A percentile compares a stretch with the other conserved stretches of the same genome.
Evolutionary conservation across 2,113 vertebrate species (phyloP).

Genomic region (Oreochromis niloticus): DNA sequence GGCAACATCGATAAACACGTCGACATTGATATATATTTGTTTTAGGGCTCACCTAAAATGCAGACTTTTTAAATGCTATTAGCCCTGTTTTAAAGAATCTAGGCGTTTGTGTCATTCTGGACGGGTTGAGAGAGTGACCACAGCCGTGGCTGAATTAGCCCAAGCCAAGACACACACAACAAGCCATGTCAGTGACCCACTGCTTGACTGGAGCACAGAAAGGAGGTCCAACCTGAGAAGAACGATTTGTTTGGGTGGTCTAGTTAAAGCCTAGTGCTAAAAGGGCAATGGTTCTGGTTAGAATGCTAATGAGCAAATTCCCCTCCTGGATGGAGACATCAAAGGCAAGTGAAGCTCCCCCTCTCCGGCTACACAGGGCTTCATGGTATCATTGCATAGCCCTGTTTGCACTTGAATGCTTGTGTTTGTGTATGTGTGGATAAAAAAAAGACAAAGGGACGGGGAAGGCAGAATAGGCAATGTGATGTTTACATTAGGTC

Average conservation of each 20-base stretch:
- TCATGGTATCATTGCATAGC: conserved; percentile 43
- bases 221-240: conserved; percentile 15
- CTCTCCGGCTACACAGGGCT: conserved; percentile 32
- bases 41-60: not conserved
- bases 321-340: conserved; percentile 64
- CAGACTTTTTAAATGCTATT: not conserved
- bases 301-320: conserved; percentile 65
- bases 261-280: conserved; percentile 59
- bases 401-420: not conserved
- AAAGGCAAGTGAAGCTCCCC: conserved; percentile 46
- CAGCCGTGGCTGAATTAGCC: conserved; percentile 41
- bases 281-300: conserved; percentile 50
- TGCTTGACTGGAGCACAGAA: conserved; percentile 24
- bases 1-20: not conserved
- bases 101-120: not conserved
- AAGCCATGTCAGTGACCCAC: not conserved
- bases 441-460: not conserved
- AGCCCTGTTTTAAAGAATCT: not conserved
- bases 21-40: not conserved
- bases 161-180: conserved; percentile 2
- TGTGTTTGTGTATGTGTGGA: not conserved
- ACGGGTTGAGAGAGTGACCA: not conserved
- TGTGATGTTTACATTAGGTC: conserved; percentile 57
- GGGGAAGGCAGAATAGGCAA: conserved; percentile 10
- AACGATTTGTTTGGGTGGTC: conserved; percentile 67